phyloP scores from a whole-genome alignment of 1,140 invertebrate species.

The Drosophila lacteicornis region DNA sequence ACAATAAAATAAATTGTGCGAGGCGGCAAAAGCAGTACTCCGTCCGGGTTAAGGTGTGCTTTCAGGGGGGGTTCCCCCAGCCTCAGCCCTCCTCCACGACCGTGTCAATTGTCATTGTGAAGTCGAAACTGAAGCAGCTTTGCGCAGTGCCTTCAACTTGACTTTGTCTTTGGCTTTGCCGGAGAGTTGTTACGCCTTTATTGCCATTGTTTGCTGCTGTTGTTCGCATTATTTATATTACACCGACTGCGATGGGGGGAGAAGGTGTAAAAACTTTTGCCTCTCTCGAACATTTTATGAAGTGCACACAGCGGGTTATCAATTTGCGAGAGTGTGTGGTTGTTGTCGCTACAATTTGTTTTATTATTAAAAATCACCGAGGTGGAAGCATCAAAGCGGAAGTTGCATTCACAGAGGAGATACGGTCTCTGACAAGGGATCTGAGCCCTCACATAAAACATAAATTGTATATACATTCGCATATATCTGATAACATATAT shows the following conservation, averaged over 20 bases:
- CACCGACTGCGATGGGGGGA: conserved; percentile 14
- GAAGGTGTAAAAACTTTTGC: conserved; percentile 65
- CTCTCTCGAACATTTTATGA: conserved; percentile 58
- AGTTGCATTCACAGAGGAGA: conserved; percentile 40
- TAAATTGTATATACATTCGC: conserved; percentile 16
- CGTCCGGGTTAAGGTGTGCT: conserved; percentile 32
- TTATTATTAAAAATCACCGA: conserved; percentile 68
- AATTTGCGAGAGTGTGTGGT: conserved; percentile 44
- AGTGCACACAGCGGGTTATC: conserved; percentile 70
- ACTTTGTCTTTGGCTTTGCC: conserved; percentile 51
- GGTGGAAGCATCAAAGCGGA: conserved; percentile 68
- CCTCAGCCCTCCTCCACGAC: conserved; percentile 1
- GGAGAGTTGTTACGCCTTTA: conserved; percentile 62
- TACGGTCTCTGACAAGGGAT: conserved; percentile 21
- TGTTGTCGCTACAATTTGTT: conserved; percentile 32
- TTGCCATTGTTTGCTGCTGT: conserved; percentile 59
- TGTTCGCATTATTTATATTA: conserved; percentile 76
- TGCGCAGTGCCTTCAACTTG: conserved; percentile 34
- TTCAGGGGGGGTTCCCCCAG: background rate
- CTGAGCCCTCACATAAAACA: conserved; percentile 1
- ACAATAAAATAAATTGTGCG: conserved; percentile 80
- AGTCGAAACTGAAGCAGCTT: conserved; percentile 52
- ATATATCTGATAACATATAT: conserved; percentile 22
- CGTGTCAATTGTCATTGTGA: conserved; percentile 73
- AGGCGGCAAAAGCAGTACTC: conserved; percentile 30